These are phyloP conservation scores for Meiosimyza platycephala DNA, from an alignment of 2,888 invertebrate species.

Conservation along the genomic window DNA sequence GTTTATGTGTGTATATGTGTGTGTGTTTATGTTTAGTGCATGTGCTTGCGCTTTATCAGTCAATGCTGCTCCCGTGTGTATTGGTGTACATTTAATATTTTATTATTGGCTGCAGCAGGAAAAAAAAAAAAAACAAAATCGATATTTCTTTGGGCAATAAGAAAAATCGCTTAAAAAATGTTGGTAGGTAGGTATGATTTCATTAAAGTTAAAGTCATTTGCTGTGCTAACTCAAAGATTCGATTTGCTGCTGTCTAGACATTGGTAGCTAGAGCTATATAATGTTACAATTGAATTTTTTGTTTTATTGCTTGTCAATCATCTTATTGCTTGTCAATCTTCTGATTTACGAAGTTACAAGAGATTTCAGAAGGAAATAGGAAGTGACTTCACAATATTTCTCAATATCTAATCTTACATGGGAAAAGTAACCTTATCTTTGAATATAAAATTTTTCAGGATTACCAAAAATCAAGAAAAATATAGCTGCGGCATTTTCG, in stretches of 20 bases:
- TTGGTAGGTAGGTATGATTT: not conserved
- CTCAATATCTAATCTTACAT: too few relatives aligned
- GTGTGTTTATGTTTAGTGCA: not conserved
- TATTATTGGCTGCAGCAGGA: slow-evolving; percentile 33
- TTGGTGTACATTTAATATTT: slow-evolving; percentile 37
- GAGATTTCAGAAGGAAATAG: too few relatives aligned
- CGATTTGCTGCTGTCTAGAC: slow-evolving; percentile 31
- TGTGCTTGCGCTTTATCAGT: not conserved
- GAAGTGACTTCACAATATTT: too few relatives aligned
- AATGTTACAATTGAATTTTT: not conserved
- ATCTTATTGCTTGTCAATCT: not conserved
- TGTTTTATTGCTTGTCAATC: not conserved
- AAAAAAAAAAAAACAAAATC: not conserved
- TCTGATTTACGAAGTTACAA: too few relatives aligned
- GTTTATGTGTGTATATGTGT: too few relatives aligned
- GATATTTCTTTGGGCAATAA: too few relatives aligned
- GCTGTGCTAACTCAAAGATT: not conserved
- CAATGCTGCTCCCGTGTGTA: not conserved
- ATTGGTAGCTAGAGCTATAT: not conserved
- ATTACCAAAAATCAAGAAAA: too few relatives aligned
- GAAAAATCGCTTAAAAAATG: not conserved
- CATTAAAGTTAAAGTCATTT: slow-evolving; percentile 6
- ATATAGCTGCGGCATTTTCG: too few relatives aligned
- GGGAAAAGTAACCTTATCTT: too few relatives aligned
- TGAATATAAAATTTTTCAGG: too few relatives aligned